Conservation (phyloP, 2,797 vertebrate species). For the Jordanella pulchra region DNA sequence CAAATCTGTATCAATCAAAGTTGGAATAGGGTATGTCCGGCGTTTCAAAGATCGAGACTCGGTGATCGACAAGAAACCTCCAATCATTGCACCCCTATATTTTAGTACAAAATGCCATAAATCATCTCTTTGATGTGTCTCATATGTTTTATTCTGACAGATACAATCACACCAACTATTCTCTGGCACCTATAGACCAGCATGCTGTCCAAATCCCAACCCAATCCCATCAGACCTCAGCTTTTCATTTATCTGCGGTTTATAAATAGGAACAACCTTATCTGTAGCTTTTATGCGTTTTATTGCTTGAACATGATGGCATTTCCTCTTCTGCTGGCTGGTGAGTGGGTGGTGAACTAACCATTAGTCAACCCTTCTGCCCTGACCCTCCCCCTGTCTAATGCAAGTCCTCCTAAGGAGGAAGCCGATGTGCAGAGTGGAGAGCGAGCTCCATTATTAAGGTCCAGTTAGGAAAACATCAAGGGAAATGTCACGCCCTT, state of each 20-base stretch:
- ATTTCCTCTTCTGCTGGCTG: constrained; percentile 58
- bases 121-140: not conserved
- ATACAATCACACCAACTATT: constrained; percentile 20
- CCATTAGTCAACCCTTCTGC: constrained; percentile 62
- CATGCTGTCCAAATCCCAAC: constrained; percentile 3
- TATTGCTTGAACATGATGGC: constrained; percentile 30
- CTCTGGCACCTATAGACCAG: constrained; percentile 8
- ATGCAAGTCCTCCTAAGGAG: constrained; percentile 66
- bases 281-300: constrained; percentile 59
- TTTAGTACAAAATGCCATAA: too few relatives aligned
- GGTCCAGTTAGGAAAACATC: constrained; percentile 84
- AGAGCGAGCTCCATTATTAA: constrained; percentile 83
- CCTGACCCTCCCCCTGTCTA: constrained; percentile 34
- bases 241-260: constrained; percentile 60
- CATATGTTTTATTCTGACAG: constrained; percentile 5
- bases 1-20: too few relatives aligned
- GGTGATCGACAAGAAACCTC: too few relatives aligned
- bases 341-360: constrained; percentile 35
- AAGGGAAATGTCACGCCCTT: constrained; percentile 87
- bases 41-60: too few relatives aligned
- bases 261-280: constrained; percentile 62
- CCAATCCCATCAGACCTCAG: constrained; percentile 45
- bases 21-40: too few relatives aligned
- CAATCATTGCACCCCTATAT: too few relatives aligned
- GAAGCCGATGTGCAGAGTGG: constrained; percentile 80